Percentiles rank a stretch among this genome's conserved stretches.
These are phyloP conservation scores for Omphaloscelis lunosa DNA, from an alignment of 2,888 invertebrate genomes.

Conservation along the genomic window DNA sequence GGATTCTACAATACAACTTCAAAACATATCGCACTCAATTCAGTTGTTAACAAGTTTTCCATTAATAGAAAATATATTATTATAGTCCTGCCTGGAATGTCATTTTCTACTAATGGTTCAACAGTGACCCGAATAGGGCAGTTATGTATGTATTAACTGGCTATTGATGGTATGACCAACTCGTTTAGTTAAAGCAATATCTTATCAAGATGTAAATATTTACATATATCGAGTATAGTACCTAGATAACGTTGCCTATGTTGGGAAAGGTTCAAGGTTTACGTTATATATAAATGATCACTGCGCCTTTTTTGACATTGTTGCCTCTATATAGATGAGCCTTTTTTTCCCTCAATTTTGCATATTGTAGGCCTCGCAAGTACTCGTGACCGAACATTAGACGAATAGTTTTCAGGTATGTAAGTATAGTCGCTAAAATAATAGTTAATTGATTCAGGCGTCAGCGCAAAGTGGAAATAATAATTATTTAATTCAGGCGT, in stretches of 20 bases:
- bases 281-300: not conserved
- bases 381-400: not conserved
- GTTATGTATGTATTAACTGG: constrained; percentile 20
- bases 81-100: not conserved
- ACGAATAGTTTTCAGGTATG: not conserved
- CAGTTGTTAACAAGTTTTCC: constrained; percentile 6
- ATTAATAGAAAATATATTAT: not conserved
- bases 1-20: not conserved
- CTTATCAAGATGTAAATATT: constrained; percentile 38
- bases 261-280: constrained; percentile 28
- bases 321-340: not conserved
- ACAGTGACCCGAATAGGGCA: constrained; percentile 19
- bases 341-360: not conserved
- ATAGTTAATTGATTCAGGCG: no score
- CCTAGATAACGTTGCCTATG: constrained; percentile 19
- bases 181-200: constrained; percentile 29
- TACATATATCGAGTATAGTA: not conserved
- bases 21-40: constrained; percentile 5
- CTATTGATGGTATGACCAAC: constrained; percentile 30
- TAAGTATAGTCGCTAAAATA: not conserved
- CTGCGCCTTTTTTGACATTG: not conserved
- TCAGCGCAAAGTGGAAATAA: no score
- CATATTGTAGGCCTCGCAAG: not conserved
- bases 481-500: no score
- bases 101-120: constrained; percentile 1